A percentile compares a stretch with the other conserved stretches of the same genome.
Evolutionary conservation across 2,797 vertebrate genomes (phyloP).

Genomic region (Myripristis jacobus): DNA sequence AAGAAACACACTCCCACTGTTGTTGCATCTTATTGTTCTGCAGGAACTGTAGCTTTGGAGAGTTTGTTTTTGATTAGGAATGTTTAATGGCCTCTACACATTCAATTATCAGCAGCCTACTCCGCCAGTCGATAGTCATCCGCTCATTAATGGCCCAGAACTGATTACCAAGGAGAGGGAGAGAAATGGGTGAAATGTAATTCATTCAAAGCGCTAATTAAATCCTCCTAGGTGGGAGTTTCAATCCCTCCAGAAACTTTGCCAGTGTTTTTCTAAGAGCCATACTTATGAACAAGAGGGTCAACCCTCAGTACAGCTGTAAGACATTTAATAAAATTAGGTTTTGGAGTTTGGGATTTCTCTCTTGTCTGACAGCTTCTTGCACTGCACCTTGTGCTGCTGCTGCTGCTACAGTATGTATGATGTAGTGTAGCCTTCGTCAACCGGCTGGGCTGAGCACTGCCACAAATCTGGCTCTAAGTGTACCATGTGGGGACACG

Average conservation of each 20-base stretch:
- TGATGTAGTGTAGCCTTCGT: too few species aligned
- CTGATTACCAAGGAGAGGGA: constrained; percentile 81
- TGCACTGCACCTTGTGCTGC: neutral
- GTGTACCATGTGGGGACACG: too few species aligned
- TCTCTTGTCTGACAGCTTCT: neutral
- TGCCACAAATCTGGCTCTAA: neutral
- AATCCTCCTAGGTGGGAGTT: constrained; percentile 79
- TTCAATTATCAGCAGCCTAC: constrained; percentile 84
- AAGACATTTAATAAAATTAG: too few species aligned
- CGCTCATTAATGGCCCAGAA: constrained; percentile 84
- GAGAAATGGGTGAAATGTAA: constrained; percentile 78
- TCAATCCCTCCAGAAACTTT: constrained; percentile 68
- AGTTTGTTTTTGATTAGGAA: constrained; percentile 86
- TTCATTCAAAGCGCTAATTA: constrained; percentile 83
- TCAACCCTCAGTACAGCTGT: neutral
- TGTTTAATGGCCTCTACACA: constrained; percentile 85
- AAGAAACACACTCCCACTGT: constrained; percentile 48
- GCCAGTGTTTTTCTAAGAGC: constrained; percentile 35
- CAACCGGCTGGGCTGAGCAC: too few species aligned
- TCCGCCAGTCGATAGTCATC: constrained; percentile 82
- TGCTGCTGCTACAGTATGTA: neutral
- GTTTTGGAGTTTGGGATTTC: neutral
- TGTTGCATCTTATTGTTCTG: constrained; percentile 52
- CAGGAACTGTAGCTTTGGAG: constrained; percentile 73
- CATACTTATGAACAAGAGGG: constrained; percentile 51